These are phyloP conservation scores for Sphinx pinastri DNA, from an alignment of 2,888 invertebrate species.

Conservation along the genomic window DNA sequence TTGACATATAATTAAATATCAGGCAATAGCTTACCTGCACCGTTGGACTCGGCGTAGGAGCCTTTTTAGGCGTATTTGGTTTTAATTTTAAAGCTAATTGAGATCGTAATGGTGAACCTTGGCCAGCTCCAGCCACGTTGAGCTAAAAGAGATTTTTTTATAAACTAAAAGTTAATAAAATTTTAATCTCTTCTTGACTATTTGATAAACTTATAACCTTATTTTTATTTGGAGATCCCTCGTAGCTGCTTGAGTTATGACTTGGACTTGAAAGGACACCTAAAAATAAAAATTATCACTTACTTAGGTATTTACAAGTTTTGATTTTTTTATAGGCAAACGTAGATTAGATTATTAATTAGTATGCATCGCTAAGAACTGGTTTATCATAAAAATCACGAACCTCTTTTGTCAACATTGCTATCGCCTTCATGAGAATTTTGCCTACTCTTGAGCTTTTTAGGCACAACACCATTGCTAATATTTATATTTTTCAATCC, in stretches of 20 bases:
- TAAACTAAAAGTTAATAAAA: neutral
- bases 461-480: constrained; percentile 72
- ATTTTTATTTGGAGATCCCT: constrained; percentile 76
- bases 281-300: constrained; percentile 46
- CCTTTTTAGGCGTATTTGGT: constrained; percentile 82
- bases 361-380: too few relatives aligned
- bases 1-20: too few relatives aligned
- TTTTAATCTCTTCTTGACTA: neutral
- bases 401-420: constrained; percentile 74
- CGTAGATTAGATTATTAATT: too few relatives aligned
- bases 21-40: constrained; percentile 64
- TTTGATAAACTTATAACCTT: constrained; percentile 53
- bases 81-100: constrained; percentile 88
- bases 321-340: too few relatives aligned
- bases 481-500: constrained; percentile 76
- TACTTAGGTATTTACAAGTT: neutral
- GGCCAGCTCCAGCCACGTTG: constrained; percentile 84
- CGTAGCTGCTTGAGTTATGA: constrained; percentile 70
- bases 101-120: constrained; percentile 89
- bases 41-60: constrained; percentile 74
- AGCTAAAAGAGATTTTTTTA: constrained; percentile 58
- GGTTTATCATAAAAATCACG: constrained; percentile 5
- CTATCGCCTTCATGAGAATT: constrained; percentile 69
- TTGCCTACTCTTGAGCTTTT: constrained; percentile 68
- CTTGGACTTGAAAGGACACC: constrained; percentile 71